These are phyloP conservation scores for Tragelaphus buxtoni DNA, from an alignment of 2,113 vertebrate species.

Conservation along the genomic window DNA sequence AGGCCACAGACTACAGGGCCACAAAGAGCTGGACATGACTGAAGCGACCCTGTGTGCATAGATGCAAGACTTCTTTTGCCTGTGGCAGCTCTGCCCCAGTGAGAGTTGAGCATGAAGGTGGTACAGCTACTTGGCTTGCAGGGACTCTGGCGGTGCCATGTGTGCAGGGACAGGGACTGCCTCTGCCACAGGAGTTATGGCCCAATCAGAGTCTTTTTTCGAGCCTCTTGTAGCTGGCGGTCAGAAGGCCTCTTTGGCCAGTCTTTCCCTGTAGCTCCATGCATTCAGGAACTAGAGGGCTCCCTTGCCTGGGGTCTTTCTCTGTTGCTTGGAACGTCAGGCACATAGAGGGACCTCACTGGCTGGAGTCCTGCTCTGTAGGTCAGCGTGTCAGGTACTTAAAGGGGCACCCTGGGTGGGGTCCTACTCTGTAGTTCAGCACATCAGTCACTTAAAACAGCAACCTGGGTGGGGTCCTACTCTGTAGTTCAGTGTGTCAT, in stretches of 20 bases:
- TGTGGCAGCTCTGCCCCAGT: neutral
- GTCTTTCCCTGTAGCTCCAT: neutral
- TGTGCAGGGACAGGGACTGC: neutral
- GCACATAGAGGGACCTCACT: neutral
- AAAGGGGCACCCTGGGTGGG: too few relatives aligned
- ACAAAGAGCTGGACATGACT: too few relatives aligned
- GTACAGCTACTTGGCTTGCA: neutral
- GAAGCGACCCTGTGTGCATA: too few relatives aligned
- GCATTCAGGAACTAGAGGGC: neutral
- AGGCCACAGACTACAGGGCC: too few relatives aligned
- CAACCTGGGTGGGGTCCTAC: too few relatives aligned
- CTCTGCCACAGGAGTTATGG: neutral
- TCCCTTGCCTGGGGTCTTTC: neutral
- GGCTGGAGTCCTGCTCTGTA: too few relatives aligned
- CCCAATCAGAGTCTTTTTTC: neutral
- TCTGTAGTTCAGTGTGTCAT: neutral
- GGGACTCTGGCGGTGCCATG: rapidly evolving
- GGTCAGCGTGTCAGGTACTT: too few relatives aligned
- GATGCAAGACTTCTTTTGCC: neutral
- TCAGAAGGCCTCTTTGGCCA: neutral
- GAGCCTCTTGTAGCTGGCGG: neutral
- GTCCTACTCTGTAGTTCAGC: too few relatives aligned
- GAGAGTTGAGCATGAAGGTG: neutral
- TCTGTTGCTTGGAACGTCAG: rapidly evolving
- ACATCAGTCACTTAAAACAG: too few relatives aligned